Conservation (phyloP, 2,797 vertebrate species). For the Craterocephalus amniculus region DNA sequence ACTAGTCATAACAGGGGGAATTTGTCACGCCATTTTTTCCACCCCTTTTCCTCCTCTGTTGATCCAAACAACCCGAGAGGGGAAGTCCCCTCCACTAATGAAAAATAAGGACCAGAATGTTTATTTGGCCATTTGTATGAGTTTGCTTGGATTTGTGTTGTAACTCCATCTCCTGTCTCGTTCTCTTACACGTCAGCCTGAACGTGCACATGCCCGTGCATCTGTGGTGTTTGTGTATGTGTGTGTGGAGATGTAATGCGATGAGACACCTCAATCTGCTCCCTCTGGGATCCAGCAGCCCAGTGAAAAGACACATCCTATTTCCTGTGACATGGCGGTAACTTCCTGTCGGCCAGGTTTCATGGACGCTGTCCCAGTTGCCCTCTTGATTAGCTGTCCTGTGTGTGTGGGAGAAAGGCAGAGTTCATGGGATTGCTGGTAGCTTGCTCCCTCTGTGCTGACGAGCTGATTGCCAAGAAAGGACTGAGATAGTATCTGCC, state of each 20-base stretch:
- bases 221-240: not conserved
- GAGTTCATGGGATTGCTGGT: conserved; percentile 44
- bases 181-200: conserved; percentile 26
- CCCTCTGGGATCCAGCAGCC: conserved; percentile 63
- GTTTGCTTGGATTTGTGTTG: conserved; percentile 29
- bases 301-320: conserved; percentile 76
- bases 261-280: conserved; percentile 80
- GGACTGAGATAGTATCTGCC: conserved; percentile 62
- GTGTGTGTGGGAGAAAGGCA: conserved; percentile 11
- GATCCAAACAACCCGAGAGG: conserved; percentile 45
- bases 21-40: conserved; percentile 42
- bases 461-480: conserved; percentile 65
- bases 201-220: conserved; percentile 5
- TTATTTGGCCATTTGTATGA: conserved; percentile 33
- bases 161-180: conserved; percentile 46
- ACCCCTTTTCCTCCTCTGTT: conserved; percentile 41
- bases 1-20: conserved; percentile 68
- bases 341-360: conserved; percentile 74
- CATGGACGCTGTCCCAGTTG: conserved; percentile 50
- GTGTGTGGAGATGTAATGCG: conserved; percentile 64
- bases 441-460: conserved; percentile 48
- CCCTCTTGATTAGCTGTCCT: conserved; percentile 62
- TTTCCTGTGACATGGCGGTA: conserved; percentile 80
- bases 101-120: conserved; percentile 50
- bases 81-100: conserved; percentile 49